Base-by-base conservation (phyloP, 2,797 vertebrate genomes). In the Sarcoramphus papa region DNA sequence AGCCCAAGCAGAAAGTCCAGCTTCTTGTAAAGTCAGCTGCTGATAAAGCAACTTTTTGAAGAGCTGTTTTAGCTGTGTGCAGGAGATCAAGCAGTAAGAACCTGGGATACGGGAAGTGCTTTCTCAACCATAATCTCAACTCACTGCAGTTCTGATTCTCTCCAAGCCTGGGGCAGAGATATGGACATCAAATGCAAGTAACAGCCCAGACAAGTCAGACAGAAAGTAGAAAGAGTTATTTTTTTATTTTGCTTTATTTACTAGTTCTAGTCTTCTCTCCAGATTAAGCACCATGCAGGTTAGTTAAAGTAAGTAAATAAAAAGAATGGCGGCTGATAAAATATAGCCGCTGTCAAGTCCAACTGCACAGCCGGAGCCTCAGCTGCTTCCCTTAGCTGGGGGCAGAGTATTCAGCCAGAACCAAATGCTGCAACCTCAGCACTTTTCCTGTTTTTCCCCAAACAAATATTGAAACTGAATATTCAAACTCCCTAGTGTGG, bases 401-500 rank as follows among this genome's bases (percentile, higher is more conserved):
- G 19, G 30, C 47, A 75, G 25, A 53, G 24, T 28, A 40, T 43
- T 57, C 59, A 67, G 41, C 57, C 53, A 79, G 70, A 80, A 72
- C 4, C 23, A 33, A 89, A 72, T 22, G 50, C 69, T 76, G 63
- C 68, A 62, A 24, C 33, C 57, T 95, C 90, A 74, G 68, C 79
- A 77, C 28, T 83, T 84, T 18, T 22, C 13, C n/a, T 56, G 2
- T 7, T 65, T 87, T 75, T 41, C 53, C 12, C 70, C 30, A 47
- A 88, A 69, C 41, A 90, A 93, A 95, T 80, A 93, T 12, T 96
- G 85, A 93, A 92, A 90, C 19, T 59, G 25, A 85, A 77, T 31
- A 77, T 45, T 86, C 51, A 80, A 63, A 60, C 37, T 83, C 64
- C 45, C 63, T 19, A 13, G 45, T 20, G 45, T 68, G 25, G 70